phyloP scores from a whole-genome alignment of 2,888 invertebrate genomes.

The Acanthosepion lycidas region DNA sequence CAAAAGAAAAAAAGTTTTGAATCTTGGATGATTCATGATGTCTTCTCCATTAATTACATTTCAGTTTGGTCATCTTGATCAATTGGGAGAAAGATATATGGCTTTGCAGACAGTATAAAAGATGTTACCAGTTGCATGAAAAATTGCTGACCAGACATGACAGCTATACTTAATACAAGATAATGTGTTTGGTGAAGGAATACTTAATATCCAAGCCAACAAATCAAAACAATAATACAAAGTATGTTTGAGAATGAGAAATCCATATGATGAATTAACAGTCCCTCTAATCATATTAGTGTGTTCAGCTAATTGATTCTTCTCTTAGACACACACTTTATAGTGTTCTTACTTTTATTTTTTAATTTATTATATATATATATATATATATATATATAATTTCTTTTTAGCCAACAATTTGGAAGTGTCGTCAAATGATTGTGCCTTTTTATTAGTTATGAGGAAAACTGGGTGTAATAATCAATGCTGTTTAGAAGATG shows the following conservation, averaged over 20 bases:
- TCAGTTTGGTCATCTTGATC: neutral
- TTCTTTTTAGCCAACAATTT: neutral
- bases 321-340: neutral
- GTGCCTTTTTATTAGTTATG: neutral
- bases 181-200: neutral
- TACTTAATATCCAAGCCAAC: neutral
- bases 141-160: neutral
- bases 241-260: neutral
- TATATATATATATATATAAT: no score
- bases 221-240: neutral
- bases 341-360: neutral
- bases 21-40: neutral
- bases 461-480: neutral
- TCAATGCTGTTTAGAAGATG: neutral
- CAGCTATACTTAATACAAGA: neutral
- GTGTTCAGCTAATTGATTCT: neutral
- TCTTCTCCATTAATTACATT: neutral
- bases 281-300: neutral
- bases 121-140: neutral
- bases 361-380: neutral
- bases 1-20: neutral
- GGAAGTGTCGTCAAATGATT: neutral
- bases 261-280: neutral
- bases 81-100: neutral
- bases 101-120: neutral